Percentiles rank a stretch among this genome's conserved stretches.
These are phyloP conservation scores for Illadopsis cleaveri DNA, from an alignment of 2,113 vertebrate genomes.

Conservation along the genomic window DNA sequence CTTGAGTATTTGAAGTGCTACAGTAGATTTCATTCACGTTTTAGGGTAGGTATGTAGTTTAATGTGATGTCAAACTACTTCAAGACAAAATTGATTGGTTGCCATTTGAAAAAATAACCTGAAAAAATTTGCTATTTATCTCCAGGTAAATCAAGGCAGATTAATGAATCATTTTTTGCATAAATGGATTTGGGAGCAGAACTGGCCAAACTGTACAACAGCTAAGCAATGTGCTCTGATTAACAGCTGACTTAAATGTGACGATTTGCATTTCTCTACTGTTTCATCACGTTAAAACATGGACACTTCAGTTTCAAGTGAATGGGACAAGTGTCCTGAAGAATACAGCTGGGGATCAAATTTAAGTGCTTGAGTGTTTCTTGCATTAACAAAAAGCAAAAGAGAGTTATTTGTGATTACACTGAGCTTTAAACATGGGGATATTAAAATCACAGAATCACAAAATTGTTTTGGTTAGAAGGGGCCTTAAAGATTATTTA, in stretches of 20 bases:
- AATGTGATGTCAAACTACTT: neutral
- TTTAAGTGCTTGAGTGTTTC: neutral
- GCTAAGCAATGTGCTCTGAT: constrained; percentile 56
- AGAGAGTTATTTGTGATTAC: neutral
- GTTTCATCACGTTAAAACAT: neutral
- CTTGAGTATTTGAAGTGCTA: neutral
- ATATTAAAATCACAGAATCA: neutral
- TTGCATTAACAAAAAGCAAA: neutral
- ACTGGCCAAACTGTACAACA: constrained; percentile 68
- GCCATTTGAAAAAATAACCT: neutral
- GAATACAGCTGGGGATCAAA: neutral
- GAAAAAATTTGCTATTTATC: neutral
- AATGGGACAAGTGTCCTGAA: neutral
- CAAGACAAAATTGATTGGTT: neutral
- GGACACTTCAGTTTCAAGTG: neutral
- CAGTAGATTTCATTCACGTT: neutral
- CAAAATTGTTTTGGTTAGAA: neutral
- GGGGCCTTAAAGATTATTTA: neutral
- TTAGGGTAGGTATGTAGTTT: neutral
- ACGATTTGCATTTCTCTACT: constrained; percentile 54
- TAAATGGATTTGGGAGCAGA: constrained; percentile 74
- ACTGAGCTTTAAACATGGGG: neutral
- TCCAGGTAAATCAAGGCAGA: neutral
- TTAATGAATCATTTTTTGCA: constrained; percentile 72
- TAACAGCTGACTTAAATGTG: constrained; percentile 68